Percentiles rank a stretch among this genome's conserved stretches.
Conservation (phyloP, 2,888 invertebrate genomes). For the Dryocosmus kuriphilus region DNA sequence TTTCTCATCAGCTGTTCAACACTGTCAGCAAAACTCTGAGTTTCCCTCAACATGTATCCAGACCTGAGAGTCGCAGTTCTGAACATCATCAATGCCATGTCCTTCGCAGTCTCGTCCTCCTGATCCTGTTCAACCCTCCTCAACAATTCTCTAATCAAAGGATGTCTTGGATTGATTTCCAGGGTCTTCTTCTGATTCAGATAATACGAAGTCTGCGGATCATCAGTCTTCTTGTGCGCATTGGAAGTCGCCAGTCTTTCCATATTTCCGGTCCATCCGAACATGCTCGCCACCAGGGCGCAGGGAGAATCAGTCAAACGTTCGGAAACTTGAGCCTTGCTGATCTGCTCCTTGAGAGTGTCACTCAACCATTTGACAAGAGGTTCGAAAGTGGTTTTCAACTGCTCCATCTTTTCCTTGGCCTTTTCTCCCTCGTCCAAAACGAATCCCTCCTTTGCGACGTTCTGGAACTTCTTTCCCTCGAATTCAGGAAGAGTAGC, state of each 20-base stretch:
- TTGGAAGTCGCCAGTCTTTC: conserved; percentile 91
- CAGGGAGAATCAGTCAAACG: conserved; percentile 95
- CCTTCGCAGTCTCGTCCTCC: conserved; percentile 87
- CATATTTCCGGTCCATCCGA: conserved; percentile 99
- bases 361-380: conserved; percentile 94
- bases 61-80: conserved; percentile 95
- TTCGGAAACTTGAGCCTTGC: conserved; percentile 91
- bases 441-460: conserved; percentile 98
- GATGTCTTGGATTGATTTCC: conserved; percentile 98
- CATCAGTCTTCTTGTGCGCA: conserved; percentile 97
- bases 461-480: conserved; percentile 99
- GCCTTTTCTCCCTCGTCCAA: conserved; percentile 83
- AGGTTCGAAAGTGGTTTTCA: conserved; percentile 91
- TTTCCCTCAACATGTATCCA: conserved; percentile 94
- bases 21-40: conserved; percentile 91
- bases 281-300: conserved; percentile 96
- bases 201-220: conserved; percentile 93
- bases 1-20: conserved; percentile 94
- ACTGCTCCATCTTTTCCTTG: conserved; percentile 87
- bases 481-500: conserved; percentile 98
- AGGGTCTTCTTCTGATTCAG: conserved; percentile 96
- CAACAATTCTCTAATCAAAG: conserved; percentile 94
- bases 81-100: conserved; percentile 93
- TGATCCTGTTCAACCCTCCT: conserved; percentile 88
- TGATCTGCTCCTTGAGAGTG: conserved; percentile 87